These are phyloP conservation scores for Montipora capitata DNA, from an alignment of 92 coral and sea anemone genomes.

Conservation along the genomic window DNA sequence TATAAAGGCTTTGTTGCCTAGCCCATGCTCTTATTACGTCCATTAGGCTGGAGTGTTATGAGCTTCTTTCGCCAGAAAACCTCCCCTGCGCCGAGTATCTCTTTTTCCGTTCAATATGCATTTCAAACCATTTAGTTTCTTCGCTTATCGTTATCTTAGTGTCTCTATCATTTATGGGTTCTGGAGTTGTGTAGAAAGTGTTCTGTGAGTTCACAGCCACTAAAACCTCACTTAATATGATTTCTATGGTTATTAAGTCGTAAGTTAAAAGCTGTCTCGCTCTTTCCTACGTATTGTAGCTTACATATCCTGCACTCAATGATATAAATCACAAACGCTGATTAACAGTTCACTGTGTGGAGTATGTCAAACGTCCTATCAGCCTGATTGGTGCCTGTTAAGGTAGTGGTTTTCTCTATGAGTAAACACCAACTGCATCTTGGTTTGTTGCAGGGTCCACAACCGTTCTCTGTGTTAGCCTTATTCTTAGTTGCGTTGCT, in stretches of 20 bases:
- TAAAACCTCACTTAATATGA: constrained; percentile 5
- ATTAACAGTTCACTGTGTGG: constrained; percentile 35
- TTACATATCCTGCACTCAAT: constrained; percentile 31
- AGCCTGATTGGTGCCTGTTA: background rate
- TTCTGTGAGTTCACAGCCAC: too few relatives aligned
- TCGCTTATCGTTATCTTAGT: too few relatives aligned
- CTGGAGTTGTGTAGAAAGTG: too few relatives aligned
- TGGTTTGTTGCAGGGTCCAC: constrained; percentile 44
- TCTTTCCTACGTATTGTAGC: constrained; percentile 43
- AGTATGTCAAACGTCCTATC: background rate
- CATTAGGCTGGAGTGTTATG: too few relatives aligned
- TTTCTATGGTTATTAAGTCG: constrained; percentile 46
- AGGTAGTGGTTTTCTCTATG: background rate
- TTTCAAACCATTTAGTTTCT: too few relatives aligned
- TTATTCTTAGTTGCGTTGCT: constrained; percentile 5
- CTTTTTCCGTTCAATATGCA: too few relatives aligned
- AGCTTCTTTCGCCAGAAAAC: too few relatives aligned
- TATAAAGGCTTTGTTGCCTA: too few relatives aligned
- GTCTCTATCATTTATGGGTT: too few relatives aligned
- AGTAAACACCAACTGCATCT: constrained; percentile 32
- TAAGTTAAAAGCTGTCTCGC: constrained; percentile 45
- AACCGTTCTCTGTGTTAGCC: background rate
- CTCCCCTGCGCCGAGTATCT: too few relatives aligned
- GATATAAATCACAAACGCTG: constrained; percentile 21
- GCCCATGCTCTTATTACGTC: too few relatives aligned